These are phyloP conservation scores for Thaleichthys pacificus DNA, from an alignment of 2,797 vertebrate species.

Conservation along the genomic window DNA sequence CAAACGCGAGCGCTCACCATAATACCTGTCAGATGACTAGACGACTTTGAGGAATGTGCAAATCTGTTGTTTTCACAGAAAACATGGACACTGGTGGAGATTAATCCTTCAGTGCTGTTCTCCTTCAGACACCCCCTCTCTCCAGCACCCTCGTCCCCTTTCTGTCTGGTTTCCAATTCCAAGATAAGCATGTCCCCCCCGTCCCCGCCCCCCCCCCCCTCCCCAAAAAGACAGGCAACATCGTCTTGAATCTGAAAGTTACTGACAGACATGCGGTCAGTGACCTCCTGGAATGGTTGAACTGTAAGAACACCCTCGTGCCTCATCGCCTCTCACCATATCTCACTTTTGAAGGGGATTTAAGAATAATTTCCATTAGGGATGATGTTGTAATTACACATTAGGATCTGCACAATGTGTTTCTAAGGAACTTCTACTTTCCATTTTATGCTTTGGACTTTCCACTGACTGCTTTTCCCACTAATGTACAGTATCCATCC, in stretches of 20 bases:
- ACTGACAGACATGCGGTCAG: constrained; percentile 38
- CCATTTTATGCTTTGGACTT: no score
- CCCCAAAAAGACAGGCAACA: constrained; percentile 38
- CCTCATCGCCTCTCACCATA: background rate
- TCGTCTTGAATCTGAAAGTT: constrained; percentile 44
- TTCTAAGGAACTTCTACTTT: no score
- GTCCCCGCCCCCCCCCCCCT: no score
- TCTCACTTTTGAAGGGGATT: background rate
- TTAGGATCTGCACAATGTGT: background rate
- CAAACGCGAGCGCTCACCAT: constrained; percentile 32
- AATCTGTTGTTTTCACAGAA: constrained; percentile 69
- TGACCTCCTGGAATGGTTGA: background rate
- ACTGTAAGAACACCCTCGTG: background rate
- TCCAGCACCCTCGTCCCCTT: background rate
- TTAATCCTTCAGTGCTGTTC: constrained; percentile 60
- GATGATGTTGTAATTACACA: background rate
- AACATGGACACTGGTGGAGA: constrained; percentile 49
- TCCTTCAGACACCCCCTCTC: constrained; percentile 52
- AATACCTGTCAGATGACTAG: constrained; percentile 60
- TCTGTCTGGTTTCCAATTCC: constrained; percentile 61
- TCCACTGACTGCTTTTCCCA: no score
- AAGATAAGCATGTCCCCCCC: constrained; percentile 52
- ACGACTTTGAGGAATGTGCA: constrained; percentile 55
- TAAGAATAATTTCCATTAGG: background rate
- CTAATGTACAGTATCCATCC: no score